Conservation (phyloP, 1,140 invertebrate species). For the Magallana angulata region DNA sequence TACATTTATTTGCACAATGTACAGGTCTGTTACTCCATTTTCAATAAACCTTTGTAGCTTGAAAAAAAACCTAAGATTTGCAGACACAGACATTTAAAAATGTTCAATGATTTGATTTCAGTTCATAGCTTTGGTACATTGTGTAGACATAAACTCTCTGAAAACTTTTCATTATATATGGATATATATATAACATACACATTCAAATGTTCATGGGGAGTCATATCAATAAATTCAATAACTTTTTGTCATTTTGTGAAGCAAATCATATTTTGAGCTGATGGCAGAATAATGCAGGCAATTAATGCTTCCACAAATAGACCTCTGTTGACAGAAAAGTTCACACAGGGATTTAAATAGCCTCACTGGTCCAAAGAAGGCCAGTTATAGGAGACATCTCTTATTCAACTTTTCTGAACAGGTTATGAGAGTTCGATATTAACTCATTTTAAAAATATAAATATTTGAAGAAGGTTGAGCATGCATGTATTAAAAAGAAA, state of each 20-base stretch:
- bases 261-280: conserved; percentile 19
- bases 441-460: too few species aligned
- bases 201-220: not conserved
- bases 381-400: not conserved
- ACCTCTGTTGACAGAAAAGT: not conserved
- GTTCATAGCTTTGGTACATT: not conserved
- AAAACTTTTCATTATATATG: not conserved
- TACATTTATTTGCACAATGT: too few species aligned
- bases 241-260: not conserved
- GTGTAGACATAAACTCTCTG: not conserved
- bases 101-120: too few species aligned
- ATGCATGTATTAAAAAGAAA: too few species aligned
- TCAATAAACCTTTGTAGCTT: too few species aligned
- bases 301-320: conserved; percentile 21
- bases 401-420: too few species aligned
- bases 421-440: too few species aligned
- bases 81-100: too few species aligned
- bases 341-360: not conserved
- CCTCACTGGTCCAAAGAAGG: not conserved
- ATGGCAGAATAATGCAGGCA: not conserved
- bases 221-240: not conserved
- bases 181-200: not conserved
- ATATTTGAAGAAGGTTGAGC: too few species aligned
- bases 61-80: too few species aligned
- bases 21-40: too few species aligned